Conservation (phyloP, 2,113 vertebrate genomes). For the Sander vitreus region DNA sequence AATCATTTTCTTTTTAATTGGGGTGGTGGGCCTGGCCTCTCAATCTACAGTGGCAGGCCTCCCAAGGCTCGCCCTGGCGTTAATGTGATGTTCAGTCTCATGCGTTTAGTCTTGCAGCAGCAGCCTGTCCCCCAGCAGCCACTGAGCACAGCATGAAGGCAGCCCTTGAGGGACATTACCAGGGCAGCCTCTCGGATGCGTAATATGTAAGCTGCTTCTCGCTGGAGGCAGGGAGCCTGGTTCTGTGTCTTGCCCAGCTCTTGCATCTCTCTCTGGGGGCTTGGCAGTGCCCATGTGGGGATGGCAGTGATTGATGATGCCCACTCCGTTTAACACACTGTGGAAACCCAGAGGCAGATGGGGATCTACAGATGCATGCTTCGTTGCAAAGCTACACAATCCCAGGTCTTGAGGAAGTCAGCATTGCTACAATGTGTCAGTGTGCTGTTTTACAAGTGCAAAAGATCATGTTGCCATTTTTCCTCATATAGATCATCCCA, state of each 20-base stretch:
- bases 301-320: slow-evolving; percentile 80
- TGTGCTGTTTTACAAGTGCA: slow-evolving; percentile 44
- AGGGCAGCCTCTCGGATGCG: slow-evolving; percentile 68
- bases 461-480: slow-evolving; percentile 8
- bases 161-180: slow-evolving; percentile 76
- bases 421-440: slow-evolving; percentile 35
- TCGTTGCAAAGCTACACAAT: slow-evolving; percentile 42
- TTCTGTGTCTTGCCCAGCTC: slow-evolving; percentile 70
- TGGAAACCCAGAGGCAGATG: slow-evolving; percentile 72
- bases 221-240: slow-evolving; percentile 68
- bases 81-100: slow-evolving; percentile 77
- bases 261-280: slow-evolving; percentile 71
- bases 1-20: slow-evolving; percentile 78
- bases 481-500: slow-evolving; percentile 18
- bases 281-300: slow-evolving; percentile 78
- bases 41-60: slow-evolving; percentile 70
- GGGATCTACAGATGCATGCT: slow-evolving; percentile 68
- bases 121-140: slow-evolving; percentile 60
- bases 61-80: slow-evolving; percentile 62
- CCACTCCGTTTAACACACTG: slow-evolving; percentile 78
- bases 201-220: slow-evolving; percentile 73
- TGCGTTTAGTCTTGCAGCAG: slow-evolving; percentile 62
- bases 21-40: slow-evolving; percentile 66
- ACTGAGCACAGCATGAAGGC: slow-evolving; percentile 75
- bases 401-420: slow-evolving; percentile 41